Evolutionary conservation across 2,888 invertebrate genomes (phyloP), one percentile per base, ranked within the genome.

Genomic region (Andrena bucephala): DNA sequence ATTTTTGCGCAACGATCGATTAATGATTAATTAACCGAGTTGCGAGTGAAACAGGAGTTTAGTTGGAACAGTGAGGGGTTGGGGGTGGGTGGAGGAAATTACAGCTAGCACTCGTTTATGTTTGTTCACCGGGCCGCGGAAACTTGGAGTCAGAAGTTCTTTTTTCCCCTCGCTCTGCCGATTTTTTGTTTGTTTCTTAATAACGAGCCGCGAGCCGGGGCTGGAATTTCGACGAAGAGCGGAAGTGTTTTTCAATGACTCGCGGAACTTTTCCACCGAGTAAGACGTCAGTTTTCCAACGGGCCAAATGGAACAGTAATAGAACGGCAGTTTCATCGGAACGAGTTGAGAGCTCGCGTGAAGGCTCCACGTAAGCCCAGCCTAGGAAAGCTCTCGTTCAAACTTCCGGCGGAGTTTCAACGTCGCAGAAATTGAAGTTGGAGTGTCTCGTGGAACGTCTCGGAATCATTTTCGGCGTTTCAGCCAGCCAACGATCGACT

Each of bases 401-500:
- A 87, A 87, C 87, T 87, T 87, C 82, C 81, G 79, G 60, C 54
- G 77, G 69, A 86, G 85, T 84, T 88, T 74, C 68, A 71, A 8
- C 79, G 83, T 85, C 81, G 88, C 79, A 80, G 88, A 87, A 86
- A 87, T 87, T 88, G 86, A 85, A 86, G 81, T 81, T 77, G 10
- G 68, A 83, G 81, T 78, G 86, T 84, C 84, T 78, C 78, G 80
- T 72, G 79, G 48, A 72, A 72, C 85, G 73, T 86, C 76, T 48
- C 65, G 60, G 42, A 86, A 83, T 88, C 85, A 86, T 88, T 88
- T 85, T 83, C 74, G 77, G 60, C 72, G 70, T 80, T 73, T 74
- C 81, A 1, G 50, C 20, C 7, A 42, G 42, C 71, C 31, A 36
- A 24, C 78, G 68, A 84, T 80, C 81, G 69, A 69, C 63, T 68